Base-by-base conservation (phyloP, 2,113 vertebrate genomes). In the Callithrix jacchus region DNA sequence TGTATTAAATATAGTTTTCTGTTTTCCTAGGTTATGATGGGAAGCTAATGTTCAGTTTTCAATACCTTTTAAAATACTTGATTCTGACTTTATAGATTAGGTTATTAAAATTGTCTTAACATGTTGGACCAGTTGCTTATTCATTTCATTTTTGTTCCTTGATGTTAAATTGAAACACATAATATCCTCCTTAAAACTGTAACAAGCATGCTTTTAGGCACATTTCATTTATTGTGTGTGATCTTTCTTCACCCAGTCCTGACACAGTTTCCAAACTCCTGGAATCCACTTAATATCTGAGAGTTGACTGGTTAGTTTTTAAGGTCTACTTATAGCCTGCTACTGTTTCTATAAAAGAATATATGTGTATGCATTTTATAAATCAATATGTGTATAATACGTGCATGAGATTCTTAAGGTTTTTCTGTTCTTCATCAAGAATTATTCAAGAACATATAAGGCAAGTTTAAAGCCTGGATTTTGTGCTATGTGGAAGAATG, bases 1-100 rank as follows among this genome's bases (percentile, higher is more conserved):
- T 52, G 12, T 81, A 10, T 88, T 93, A 47, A 91, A 71, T 94
- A 12, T 89, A 79, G 49, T 89, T 49, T 96, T 92, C 66, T 89
- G 42, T 8, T 92, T 83, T 21, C 35, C n/a, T 91, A 40, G n/a
- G 87, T 89, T 87, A 70, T 82, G 13, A 82, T 89, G 54, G 42
- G 21, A 84, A 90, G 54, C 17, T 74, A 56, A 49, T 91, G 27
- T 77, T 86, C 35, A 27, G 0, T 40, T 70, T 77, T 76, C 56
- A 92, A 58, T 4, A 64, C 6, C 82, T 70, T 73, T 30, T 66
- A 83, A 80, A 37, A 88, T 64, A 35, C 80, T 88, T 82, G 25
- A 45, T 94, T 95, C 35, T 92, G n/a, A 9, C 30, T 89, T 91
- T 95, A n/a, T n/a, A 61, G 47, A 45, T 70, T 56, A 35, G 66